Conservation (phyloP, 2,888 invertebrate genomes). For the Noctua comes region DNA sequence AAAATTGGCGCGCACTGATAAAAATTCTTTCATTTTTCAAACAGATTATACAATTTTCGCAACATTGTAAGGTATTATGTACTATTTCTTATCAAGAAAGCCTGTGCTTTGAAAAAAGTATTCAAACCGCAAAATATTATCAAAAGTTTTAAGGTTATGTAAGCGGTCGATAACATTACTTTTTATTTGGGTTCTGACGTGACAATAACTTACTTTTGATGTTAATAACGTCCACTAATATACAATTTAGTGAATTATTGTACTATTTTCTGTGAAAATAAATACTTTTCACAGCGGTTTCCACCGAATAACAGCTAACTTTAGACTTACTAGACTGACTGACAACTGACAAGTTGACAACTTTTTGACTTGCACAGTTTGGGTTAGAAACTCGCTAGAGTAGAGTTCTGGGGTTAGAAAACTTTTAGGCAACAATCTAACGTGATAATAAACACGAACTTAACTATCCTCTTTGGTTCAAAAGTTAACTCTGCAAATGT, state of each 20-base stretch:
- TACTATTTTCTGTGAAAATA: background rate
- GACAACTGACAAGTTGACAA: background rate
- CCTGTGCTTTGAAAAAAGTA: background rate
- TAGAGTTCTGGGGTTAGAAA: constrained; percentile 19
- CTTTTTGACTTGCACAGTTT: background rate
- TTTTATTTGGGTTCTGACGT: background rate
- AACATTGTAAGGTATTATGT: too few relatives aligned
- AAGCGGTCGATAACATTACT: constrained; percentile 27
- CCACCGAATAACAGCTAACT: constrained; percentile 16
- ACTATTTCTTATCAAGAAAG: background rate
- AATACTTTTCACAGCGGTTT: background rate
- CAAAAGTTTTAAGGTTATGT: constrained; percentile 61
- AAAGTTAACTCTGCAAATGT: background rate
- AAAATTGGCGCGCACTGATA: constrained; percentile 2
- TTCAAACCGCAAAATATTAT: background rate
- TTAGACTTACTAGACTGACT: constrained; percentile 2
- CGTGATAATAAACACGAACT: background rate
- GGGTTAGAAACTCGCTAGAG: constrained; percentile 19
- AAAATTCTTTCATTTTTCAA: background rate
- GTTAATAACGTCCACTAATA: background rate
- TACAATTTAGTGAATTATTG: background rate
- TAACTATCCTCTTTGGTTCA: background rate
- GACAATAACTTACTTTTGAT: constrained; percentile 44
- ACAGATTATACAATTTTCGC: background rate
- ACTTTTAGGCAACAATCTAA: background rate